Base-by-base conservation (phyloP, 2,797 vertebrate genomes). In the Mus minutoides region DNA sequence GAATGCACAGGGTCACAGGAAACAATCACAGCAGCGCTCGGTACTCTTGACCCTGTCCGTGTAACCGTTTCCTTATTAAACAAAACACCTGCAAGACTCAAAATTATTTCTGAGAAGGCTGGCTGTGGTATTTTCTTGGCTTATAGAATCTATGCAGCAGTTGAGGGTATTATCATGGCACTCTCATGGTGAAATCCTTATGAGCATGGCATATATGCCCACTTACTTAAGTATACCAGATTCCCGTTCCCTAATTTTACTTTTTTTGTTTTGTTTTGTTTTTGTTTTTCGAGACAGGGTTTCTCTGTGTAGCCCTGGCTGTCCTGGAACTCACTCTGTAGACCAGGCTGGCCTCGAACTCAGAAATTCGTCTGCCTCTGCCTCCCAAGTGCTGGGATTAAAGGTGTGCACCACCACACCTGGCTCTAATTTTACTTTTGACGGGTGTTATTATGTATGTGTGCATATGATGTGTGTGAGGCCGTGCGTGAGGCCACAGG, bases 51-150 rank as follows among this genome's bases (percentile, higher is more conserved):
- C 11, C 60, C 19, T 77, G 29, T 77, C 24, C 46, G 22, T 67
- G 22, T 24, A 79, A 73, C 56, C 90, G 40, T 73, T 88, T 96
- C 94, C 49, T 94, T 91, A 85, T 67, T 96, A 92, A 86, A 71
- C 92, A 95, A 94, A 94, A 80, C 10, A 88, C 31, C 75, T 62
- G 29, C 16, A 84, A 90, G 69, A 86, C 14, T 93, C 31, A 29
- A 67, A 75, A 62, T 43, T 24, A 89, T 69, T 2, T 26, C 2
- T 85, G 19, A 96, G 49, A 92, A 12, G 54, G 11, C 54, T 91
- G 40, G 11, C 64, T 91, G 54, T 40, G 40, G 19, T 56, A 1
- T 75, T 90, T 79, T 60, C 60, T 17, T 54, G 56, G 43, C 26
- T 80, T 80, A 29, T 12, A 40, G 6, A 10, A 37, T 84, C 37